Conservation (phyloP, 2,888 invertebrate species). For the Euproctis similis region DNA sequence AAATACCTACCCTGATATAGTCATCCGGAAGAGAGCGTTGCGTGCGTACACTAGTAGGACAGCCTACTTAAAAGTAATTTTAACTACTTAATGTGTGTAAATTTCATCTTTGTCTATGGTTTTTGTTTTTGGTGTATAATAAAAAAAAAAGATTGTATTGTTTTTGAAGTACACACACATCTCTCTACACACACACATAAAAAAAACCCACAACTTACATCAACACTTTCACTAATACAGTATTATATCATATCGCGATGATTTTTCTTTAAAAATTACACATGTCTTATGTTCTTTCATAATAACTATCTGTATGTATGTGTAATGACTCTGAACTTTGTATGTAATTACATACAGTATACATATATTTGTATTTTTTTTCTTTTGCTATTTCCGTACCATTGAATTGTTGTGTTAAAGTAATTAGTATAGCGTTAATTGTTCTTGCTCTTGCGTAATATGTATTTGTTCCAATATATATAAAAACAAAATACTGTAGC, state of each 20-base stretch:
- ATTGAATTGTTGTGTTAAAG: neutral
- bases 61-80: too few relatives aligned
- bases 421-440: neutral
- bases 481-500: neutral
- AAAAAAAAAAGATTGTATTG: too few relatives aligned
- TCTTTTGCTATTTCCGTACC: too few relatives aligned
- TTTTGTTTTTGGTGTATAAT: too few relatives aligned
- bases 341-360: conserved; percentile 13
- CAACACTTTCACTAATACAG: conserved; percentile 32
- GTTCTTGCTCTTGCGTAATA: neutral
- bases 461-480: neutral
- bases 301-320: conserved; percentile 15
- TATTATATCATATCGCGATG: conserved; percentile 29
- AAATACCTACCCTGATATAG: too few relatives aligned
- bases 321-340: conserved; percentile 8
- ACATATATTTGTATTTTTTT: too few relatives aligned
- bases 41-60: too few relatives aligned
- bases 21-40: too few relatives aligned
- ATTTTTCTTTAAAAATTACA: conserved; percentile 25
- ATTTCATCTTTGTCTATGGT: too few relatives aligned
- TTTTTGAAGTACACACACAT: conserved; percentile 15
- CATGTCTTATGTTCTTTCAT: conserved; percentile 14
- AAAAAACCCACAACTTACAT: conserved; percentile 23
- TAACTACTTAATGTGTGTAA: too few relatives aligned
- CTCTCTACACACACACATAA: conserved; percentile 22